Evolutionary conservation across 2,888 invertebrate genomes (phyloP).

Genomic region (Lobophora halterata): DNA sequence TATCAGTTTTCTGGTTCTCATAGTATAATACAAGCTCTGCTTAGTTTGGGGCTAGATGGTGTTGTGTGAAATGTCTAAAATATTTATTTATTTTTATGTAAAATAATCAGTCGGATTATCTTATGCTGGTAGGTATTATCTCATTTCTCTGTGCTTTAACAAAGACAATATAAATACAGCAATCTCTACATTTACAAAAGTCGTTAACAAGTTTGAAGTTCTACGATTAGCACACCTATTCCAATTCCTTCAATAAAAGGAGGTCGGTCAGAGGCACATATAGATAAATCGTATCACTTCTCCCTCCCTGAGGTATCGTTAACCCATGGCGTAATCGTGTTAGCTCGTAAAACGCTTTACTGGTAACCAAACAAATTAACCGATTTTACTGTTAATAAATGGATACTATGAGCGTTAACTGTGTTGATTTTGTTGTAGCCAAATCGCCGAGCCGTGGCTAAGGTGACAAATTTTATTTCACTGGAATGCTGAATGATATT

Average conservation of each 20-base stretch:
- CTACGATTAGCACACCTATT: constrained; percentile 3
- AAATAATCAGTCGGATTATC: no score
- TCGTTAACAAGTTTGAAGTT: constrained; percentile 6
- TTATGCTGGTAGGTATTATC: no score
- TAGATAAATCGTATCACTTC: constrained; percentile 49
- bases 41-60: no score
- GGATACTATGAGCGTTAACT: constrained; percentile 45
- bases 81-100: no score
- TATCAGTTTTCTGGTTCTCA: no score
- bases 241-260: constrained; percentile 21
- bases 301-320: constrained; percentile 56
- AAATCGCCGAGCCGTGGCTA: constrained; percentile 10
- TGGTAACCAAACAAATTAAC: constrained; percentile 65
- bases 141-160: no score
- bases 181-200: constrained; percentile 11
- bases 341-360: constrained; percentile 62
- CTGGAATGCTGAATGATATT: no score
- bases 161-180: no score
- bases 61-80: no score
- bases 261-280: constrained; percentile 41
- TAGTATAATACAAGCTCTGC: no score
- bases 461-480: no score
- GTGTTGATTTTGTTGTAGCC: constrained; percentile 38
- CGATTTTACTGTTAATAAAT: constrained; percentile 57
- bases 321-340: constrained; percentile 60